These are phyloP conservation scores for Craseonycteris thonglongyai DNA, from an alignment of 2,113 vertebrate species.

Conservation along the genomic window DNA sequence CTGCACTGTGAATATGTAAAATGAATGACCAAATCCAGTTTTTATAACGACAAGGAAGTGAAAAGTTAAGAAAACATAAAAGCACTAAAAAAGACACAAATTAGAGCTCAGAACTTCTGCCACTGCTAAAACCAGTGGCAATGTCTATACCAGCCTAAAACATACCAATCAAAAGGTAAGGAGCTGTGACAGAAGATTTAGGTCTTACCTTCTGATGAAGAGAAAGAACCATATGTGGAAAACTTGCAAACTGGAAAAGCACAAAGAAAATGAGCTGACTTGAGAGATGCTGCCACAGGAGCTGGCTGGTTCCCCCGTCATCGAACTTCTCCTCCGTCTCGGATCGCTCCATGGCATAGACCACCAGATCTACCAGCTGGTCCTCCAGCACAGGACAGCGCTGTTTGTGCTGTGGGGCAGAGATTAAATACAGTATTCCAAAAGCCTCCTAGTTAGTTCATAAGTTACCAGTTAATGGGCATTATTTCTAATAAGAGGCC, in stretches of 20 bases:
- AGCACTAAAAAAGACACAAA: not conserved
- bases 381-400: conserved; percentile 98
- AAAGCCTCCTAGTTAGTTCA: conserved; percentile 73
- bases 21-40: not conserved
- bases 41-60: not conserved
- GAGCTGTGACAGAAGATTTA: not conserved
- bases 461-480: conserved; percentile 59
- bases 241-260: conserved; percentile 99
- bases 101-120: not conserved
- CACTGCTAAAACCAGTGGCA: not conserved
- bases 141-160: not conserved
- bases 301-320: conserved; percentile 96
- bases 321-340: conserved; percentile 99
- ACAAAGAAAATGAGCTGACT: conserved; percentile 99
- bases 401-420: conserved; percentile 94
- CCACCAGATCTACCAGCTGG: conserved; percentile 98
- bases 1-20: not conserved
- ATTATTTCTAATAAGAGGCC: conserved; percentile 74
- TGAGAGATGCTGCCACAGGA: conserved; percentile 99
- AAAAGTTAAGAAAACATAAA: not conserved
- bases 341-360: conserved; percentile 98
- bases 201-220: conserved; percentile 95
- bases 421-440: conserved; percentile 82
- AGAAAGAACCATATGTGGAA: conserved; percentile 99
- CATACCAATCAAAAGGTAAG: not conserved